Evolutionary conservation across 2,797 vertebrate species (phyloP), one percentile per base, ranked within the genome.

Genomic region (Microctenopoma lineatum): DNA sequence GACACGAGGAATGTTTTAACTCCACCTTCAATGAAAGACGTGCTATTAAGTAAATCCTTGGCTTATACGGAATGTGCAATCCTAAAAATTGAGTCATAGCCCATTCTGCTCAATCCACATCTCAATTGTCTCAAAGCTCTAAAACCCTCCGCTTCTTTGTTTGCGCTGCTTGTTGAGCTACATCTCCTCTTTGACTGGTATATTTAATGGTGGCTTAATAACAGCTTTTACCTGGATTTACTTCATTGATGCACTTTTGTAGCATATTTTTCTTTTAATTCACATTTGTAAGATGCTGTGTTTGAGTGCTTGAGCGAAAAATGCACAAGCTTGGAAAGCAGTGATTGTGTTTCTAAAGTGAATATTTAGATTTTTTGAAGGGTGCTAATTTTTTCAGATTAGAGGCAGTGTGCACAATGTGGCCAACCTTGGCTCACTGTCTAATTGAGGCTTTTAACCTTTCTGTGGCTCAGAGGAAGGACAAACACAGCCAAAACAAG

Each of bases 371-470:
- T 79, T 79, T 79, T 81, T 70, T 69, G 45, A 86, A 80, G 53
- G 62, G 76, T 76, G 69, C 66, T 80, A 66, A 81, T 85, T 85
- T 62, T 79, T 60, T 70, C 55, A 68, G 60, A 84, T 84, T 72
- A 76, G 54, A 75, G 48, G 44, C 74, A 38, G 58, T 64, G 54
- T 79, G 71, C 64, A 45, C 60, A 58, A 85, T 75, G 69, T 75
- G 81, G 52, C 73, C 7, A 34, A 73, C 75, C 70, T 77, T 81
- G 75, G 72, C 77, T 70, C 58, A 0, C 36, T 75, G 65, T 86
- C 77, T 90, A 86, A 89, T 90, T 91, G 85, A 85, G 69, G 77
- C 75, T 87, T 89, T 90, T 86, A 89, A 88, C 88, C 88, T 90
- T 77, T 71, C 55, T 73, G 72, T 59, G 69, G 84, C 80, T 84